Evolutionary conservation across 2,888 invertebrate genomes (phyloP), one percentile per base, ranked within the genome.

Genomic region (Andrena hattorfiana): DNA sequence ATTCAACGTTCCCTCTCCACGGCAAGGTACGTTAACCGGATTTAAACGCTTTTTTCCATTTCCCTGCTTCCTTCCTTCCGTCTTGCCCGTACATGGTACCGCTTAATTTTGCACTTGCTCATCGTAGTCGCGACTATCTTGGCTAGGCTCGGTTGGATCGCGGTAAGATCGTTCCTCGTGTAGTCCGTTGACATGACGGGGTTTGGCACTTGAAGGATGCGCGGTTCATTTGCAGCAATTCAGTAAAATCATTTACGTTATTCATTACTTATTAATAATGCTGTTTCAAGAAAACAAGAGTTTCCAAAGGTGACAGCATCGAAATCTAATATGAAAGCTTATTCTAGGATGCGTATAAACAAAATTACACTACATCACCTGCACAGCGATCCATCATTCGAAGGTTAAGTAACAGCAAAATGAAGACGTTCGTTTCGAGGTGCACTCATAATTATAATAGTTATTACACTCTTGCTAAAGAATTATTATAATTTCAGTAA

Each of bases 21-120:
- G 16, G 10, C 62, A 51, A 48, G 35, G 10, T 67, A 49, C 54
- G 60, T 72, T 66, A 59, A 51, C 23, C 76, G 32, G 63, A 66
- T 71, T 69, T 77, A 66, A 72, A 71, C 70, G 62, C 35, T 63
- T 64, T 49, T 20, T 66, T 26, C 49, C 7, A 28, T 71, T 13
- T 48, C 42, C 32, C 69, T 66, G 13, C 68, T 66, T 75, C 74
- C 68, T 69, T 75, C 74, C 79, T 85, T 83, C 79, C 71, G 42
- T 77, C 28, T 20, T 72, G 16, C 30, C 84, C 84, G 64, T 80
- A 87, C 74, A 81, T 83, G 77, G 85, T 35, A 70, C 6, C 78
- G 68, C 64, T 68, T 75, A 56, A 75, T 67, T 69, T 63, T 60
- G 68, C 49, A 32, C 28, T 35, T 70, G 23, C 67, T 42, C 59